Conservation (phyloP, 2,113 vertebrate species). For the Oriolus oriolus region DNA sequence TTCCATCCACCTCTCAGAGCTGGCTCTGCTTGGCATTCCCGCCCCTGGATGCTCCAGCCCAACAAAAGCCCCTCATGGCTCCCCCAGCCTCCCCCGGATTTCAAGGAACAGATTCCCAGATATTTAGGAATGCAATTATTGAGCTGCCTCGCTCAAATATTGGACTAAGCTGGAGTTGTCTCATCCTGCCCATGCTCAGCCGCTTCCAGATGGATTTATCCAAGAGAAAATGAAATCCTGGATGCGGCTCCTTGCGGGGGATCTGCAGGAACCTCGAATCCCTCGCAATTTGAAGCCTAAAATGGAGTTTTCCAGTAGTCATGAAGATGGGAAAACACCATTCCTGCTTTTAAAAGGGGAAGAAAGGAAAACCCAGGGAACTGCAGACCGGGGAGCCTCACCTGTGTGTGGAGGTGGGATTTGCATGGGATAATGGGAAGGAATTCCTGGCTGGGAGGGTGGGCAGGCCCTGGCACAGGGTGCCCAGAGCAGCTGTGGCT, state of each 20-base stretch:
- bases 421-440: background rate
- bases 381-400: background rate
- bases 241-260: accelerated
- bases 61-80: slow-evolving; percentile 34
- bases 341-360: background rate
- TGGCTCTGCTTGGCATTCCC: slow-evolving; percentile 34
- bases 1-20: slow-evolving; percentile 6
- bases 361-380: background rate
- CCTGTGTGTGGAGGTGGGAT: background rate
- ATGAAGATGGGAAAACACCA: background rate
- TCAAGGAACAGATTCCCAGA: background rate
- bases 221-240: background rate
- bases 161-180: background rate
- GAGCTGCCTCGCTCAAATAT: background rate
- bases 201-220: background rate
- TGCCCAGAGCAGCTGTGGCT: background rate
- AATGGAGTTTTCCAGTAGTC: background rate
- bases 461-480: background rate
- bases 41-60: background rate
- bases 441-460: background rate
- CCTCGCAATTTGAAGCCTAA: background rate
- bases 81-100: background rate
- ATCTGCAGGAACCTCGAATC: background rate
- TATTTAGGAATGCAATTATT: background rate
- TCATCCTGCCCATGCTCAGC: accelerated